Conservation (phyloP, 2,888 invertebrate genomes). For the Odontocolon sp. region DNA sequence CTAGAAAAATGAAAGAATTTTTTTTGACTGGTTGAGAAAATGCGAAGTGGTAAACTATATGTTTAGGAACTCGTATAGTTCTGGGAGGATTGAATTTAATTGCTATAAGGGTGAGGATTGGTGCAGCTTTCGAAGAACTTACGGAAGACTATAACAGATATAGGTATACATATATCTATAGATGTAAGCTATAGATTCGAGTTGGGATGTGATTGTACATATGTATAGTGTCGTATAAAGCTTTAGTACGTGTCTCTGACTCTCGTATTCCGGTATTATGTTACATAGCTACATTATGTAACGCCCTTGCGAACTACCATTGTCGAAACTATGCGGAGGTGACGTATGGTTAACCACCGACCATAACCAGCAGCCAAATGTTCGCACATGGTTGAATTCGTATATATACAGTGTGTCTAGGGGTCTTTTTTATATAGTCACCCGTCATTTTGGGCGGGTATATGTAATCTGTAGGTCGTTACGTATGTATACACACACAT, state of each 20-base stretch:
- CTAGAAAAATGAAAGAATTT: neutral
- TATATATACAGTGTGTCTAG: too few species aligned
- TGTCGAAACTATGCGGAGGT: slow-evolving; percentile 62
- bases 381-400: slow-evolving; percentile 69
- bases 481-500: neutral
- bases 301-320: slow-evolving; percentile 67
- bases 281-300: slow-evolving; percentile 72
- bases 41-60: neutral
- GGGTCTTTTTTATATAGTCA: neutral
- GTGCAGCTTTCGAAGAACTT: slow-evolving; percentile 26
- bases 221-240: slow-evolving; percentile 7
- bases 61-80: neutral
- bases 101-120: neutral
- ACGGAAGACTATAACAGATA: slow-evolving; percentile 8
- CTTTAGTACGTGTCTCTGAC: slow-evolving; percentile 16
- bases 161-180: neutral
- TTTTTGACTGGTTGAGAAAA: neutral
- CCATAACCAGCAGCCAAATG: slow-evolving; percentile 74
- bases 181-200: slow-evolving; percentile 33
- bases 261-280: slow-evolving; percentile 65
- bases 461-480: too few species aligned
- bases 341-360: slow-evolving; percentile 75
- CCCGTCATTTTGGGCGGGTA: slow-evolving; percentile 7
- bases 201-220: slow-evolving; percentile 38
- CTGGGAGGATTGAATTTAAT: slow-evolving; percentile 2